Evolutionary conservation across 1,140 invertebrate species (phyloP), one percentile per base, ranked within the genome.

Genomic region (Drosophila mauritiana): DNA sequence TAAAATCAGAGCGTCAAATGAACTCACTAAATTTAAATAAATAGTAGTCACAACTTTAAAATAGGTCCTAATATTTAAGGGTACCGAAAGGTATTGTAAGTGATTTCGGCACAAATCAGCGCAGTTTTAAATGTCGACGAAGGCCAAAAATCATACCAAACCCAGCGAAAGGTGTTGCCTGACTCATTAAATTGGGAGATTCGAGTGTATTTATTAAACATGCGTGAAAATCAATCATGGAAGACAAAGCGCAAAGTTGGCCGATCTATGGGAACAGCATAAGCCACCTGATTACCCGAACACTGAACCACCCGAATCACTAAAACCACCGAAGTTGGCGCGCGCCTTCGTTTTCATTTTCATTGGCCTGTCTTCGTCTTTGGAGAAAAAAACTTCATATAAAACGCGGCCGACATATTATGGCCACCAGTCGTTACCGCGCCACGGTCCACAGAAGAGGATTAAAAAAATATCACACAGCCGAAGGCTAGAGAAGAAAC

Each of bases 221-320:
- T 69, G 84, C 84, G 83, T 88, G 63, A 83, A 88, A 88, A 88
- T 86, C 83, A 88, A 86, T 88, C 75, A 75, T 61, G 49, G 58
- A 54, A 74, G 57, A 78, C 82, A 85, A 85, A 40, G n/a, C 27
- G 8, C 27, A 10, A 49, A 51, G 7, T 51, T 31, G 25, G 13
- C 25, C 46, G 46, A 48, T 48, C 46, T 13, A 48, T 27, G 46
- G 46, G 25, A 27, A 48, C 22, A 22, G 20, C 7, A 45, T 45
- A 45, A 11, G 20, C 15, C 42, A 45, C 5, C 17, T 12, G 15
- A 15, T 22, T 34, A 34, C 12, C 40, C 31, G 34, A 37, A 8
- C 34, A 8, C 6, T 8, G n/a, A 52, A 17, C 22, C 57, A 31
- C 1, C 31, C 31, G 46, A 59, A 15, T 12, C 12, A n/a, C 55